Conservation (phyloP, 1,140 invertebrate genomes). For the Camponotus floridanus region DNA sequence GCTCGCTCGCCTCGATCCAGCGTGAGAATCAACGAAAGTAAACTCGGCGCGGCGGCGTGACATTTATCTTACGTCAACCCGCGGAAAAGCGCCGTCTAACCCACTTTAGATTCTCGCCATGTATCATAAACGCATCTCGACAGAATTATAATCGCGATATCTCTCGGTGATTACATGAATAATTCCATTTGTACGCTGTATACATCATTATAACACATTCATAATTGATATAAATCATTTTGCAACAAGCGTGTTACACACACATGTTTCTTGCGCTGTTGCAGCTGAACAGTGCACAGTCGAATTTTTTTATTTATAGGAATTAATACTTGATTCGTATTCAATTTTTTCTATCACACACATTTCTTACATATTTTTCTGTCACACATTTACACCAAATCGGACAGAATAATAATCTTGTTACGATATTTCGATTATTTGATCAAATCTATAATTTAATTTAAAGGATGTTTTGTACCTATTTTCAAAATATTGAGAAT, state of each 20-base stretch:
- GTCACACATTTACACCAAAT: not conserved
- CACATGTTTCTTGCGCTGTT: not conserved
- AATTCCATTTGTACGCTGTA: not conserved
- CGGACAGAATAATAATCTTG: conserved; percentile 3
- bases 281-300: not conserved
- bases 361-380: too few species aligned
- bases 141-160: not conserved
- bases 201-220: not conserved
- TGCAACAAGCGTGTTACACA: not conserved
- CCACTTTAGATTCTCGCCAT: conserved; percentile 38
- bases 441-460: too few species aligned
- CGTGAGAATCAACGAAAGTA: conserved; percentile 69
- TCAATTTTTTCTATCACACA: not conserved
- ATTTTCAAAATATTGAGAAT: too few species aligned
- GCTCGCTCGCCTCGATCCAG: conserved; percentile 46
- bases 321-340: not conserved
- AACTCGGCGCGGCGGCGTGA: conserved; percentile 61
- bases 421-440: conserved; percentile 20
- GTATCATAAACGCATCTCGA: conserved; percentile 19
- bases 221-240: conserved; percentile 19
- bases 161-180: not conserved
- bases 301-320: not conserved
- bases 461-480: too few species aligned
- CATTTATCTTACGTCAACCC: conserved; percentile 64
- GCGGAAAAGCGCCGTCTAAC: conserved; percentile 46